Evolutionary conservation across 2,888 invertebrate genomes (phyloP), one percentile per base, ranked within the genome.

Genomic region (Gymnocheta viridis): DNA sequence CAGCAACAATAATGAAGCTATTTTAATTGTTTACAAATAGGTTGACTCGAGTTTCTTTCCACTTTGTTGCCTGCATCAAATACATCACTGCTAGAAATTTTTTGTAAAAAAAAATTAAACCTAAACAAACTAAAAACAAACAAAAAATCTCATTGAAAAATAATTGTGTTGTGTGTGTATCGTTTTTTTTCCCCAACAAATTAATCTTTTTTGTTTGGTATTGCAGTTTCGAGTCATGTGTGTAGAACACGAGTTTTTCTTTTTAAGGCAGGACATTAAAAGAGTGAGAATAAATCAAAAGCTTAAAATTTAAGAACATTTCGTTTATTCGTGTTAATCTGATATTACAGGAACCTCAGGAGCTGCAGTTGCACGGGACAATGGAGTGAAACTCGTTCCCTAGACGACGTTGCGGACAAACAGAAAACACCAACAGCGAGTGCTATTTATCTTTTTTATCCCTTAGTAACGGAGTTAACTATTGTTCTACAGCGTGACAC

Each of bases 21-120:
- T 84, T 84, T 84, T 84, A 84, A 84, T 84, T 84, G 84, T 81
- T 84, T 84, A 84, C 84, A 84, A 84, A 84, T 84, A 84, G 81
- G 67, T 77, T 62, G 60, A 22, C 27, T 54, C 32, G 32, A 60
- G 67, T 35, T 17, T 47, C 49, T 29, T 54, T 7, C n/a, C 60
- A 29, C 56, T 49, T 32, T 35, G 14, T 10, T 17, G 27, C 14
- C 49, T 29, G 27, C 14, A 38, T 29, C n/a, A 69, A 32, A 44
- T 51, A 2, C 22, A 64, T 54, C 54, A 17, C 62, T 24, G 17
- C 19, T 38, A 38, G 64, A 44, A 17, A 9, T 51, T 47, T 38
- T 58, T 12, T 49, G 9, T 17, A 56, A 2, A 10, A 47, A 56
- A 47, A 56, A 12, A 10, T 7, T 54, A 47, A 47, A 56, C 22